Conservation (phyloP, 2,888 invertebrate species). For the Rhagophthalmus giganteus region DNA sequence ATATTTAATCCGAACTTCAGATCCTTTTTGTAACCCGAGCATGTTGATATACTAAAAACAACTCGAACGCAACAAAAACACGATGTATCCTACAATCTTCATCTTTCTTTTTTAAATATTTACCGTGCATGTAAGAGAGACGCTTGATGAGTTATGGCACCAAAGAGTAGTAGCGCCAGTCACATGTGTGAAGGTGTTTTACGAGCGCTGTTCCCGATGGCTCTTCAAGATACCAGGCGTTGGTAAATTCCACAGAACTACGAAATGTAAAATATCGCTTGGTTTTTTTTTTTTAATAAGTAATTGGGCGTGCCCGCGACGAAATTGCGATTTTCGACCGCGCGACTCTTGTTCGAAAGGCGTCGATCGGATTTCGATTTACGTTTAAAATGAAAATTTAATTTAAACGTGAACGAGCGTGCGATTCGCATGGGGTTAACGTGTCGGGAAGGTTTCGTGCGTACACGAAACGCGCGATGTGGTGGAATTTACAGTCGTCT, state of each 20-base stretch:
- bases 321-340: no score
- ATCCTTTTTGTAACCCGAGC: slow-evolving; percentile 26
- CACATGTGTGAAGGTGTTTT: slow-evolving; percentile 49
- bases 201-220: slow-evolving; percentile 41
- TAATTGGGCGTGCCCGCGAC: no score
- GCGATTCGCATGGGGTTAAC: no score
- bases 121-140: slow-evolving; percentile 26
- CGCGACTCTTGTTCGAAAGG: no score
- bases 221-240: slow-evolving; percentile 35
- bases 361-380: no score
- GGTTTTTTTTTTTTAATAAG: no score
- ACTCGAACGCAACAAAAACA: slow-evolving; percentile 26
- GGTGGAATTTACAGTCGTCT: slow-evolving; percentile 15
- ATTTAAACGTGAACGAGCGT: neutral
- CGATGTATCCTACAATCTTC: slow-evolving; percentile 23
- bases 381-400: neutral
- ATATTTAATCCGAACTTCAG: no score
- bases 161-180: slow-evolving; percentile 47
- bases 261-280: neutral
- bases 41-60: slow-evolving; percentile 27
- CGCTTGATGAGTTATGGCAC: slow-evolving; percentile 41
- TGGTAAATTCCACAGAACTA: slow-evolving; percentile 33
- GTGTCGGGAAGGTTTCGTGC: no score
- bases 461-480: no score
- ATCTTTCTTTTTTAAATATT: slow-evolving; percentile 21